These are phyloP conservation scores for Onychomys leucogaster DNA, from an alignment of 2,797 vertebrate genomes.

Conservation along the genomic window DNA sequence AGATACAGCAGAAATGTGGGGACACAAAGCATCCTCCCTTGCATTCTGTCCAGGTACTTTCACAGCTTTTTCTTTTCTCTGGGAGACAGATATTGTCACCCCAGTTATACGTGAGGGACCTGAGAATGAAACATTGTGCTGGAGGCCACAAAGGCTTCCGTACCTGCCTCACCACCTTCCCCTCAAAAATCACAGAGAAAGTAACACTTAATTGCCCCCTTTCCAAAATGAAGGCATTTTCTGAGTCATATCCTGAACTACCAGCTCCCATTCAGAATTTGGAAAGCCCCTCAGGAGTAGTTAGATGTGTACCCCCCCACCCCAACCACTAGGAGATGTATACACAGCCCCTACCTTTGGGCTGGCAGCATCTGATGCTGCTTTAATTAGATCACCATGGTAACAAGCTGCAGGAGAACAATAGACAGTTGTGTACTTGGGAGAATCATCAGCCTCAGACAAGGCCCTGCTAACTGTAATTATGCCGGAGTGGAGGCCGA, in stretches of 20 bases:
- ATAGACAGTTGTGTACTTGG: slow-evolving; percentile 88
- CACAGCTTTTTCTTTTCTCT: not conserved
- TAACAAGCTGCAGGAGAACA: slow-evolving; percentile 88
- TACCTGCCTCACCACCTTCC: not conserved
- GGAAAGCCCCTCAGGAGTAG: not conserved
- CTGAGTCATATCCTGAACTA: slow-evolving; percentile 18
- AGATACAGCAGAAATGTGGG: not conserved
- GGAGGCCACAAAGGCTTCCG: not conserved
- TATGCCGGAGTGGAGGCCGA: slow-evolving; percentile 79
- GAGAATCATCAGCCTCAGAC: slow-evolving; percentile 87
- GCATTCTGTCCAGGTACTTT: not conserved
- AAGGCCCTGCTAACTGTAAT: slow-evolving; percentile 86
- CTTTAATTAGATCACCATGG: slow-evolving; percentile 87
- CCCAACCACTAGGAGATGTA: not conserved
- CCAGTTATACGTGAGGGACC: not conserved
- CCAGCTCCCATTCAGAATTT: slow-evolving; percentile 10
- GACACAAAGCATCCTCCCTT: fast-evolving
- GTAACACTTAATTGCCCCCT: not conserved
- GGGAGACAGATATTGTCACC: not conserved
- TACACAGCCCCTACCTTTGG: slow-evolving; percentile 66
- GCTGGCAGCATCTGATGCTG: slow-evolving; percentile 61
- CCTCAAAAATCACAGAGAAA: not conserved
- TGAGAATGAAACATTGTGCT: not conserved
- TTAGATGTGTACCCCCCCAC: not conserved
- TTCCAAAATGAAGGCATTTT: not conserved